Percentiles rank a stretch among this genome's conserved stretches.
phyloP scores from a whole-genome alignment of 2,888 invertebrate genomes.

The Eupithecia inturbata region DNA sequence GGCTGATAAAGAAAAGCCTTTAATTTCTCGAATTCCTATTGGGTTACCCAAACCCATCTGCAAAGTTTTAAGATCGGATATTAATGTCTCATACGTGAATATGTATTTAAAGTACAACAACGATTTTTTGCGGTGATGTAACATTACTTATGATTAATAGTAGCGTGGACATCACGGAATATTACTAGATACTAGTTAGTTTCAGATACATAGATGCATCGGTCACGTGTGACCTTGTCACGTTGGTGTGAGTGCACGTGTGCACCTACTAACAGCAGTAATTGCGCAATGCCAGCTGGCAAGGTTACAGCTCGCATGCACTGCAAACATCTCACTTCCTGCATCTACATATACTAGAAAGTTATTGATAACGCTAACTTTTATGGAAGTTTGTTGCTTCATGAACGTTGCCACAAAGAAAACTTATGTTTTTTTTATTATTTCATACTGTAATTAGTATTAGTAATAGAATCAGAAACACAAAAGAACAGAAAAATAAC shows the following conservation, averaged over 20 bases:
- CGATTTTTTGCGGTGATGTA: neutral
- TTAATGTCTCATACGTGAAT: neutral
- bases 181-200: constrained; percentile 46
- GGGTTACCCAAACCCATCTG: no score
- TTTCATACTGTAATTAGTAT: neutral
- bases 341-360: constrained; percentile 50
- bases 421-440: neutral
- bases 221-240: constrained; percentile 59
- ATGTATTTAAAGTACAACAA: neutral
- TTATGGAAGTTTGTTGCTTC: constrained; percentile 24
- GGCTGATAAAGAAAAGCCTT: neutral
- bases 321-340: constrained; percentile 56
- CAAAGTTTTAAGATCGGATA: neutral
- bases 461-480: neutral
- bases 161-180: constrained; percentile 39
- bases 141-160: neutral
- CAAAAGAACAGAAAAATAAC: neutral
- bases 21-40: neutral
- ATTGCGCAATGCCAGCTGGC: constrained; percentile 70
- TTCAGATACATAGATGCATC: constrained; percentile 51
- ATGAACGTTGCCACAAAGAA: constrained; percentile 12
- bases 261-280: constrained; percentile 53
- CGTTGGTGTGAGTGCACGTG: constrained; percentile 62
- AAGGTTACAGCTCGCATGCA: constrained; percentile 55
- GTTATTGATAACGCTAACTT: constrained; percentile 39